Evolutionary conservation across 1,140 invertebrate species (phyloP).

Genomic region (Cyrtorhinus lividipennis): DNA sequence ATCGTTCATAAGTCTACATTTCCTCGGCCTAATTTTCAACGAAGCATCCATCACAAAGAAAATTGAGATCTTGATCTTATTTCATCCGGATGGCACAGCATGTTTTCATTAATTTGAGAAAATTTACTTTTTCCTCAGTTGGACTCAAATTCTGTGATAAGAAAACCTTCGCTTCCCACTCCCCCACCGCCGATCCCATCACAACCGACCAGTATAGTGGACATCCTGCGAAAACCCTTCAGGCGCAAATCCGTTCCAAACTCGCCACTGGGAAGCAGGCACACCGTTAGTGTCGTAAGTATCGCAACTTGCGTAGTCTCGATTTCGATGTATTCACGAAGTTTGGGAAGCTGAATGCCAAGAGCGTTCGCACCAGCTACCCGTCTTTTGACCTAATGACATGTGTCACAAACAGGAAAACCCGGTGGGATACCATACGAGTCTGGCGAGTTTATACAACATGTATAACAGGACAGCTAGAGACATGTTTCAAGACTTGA

Average conservation of each 20-base stretch:
- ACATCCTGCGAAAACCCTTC: constrained; percentile 44
- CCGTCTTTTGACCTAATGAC: too few relatives aligned
- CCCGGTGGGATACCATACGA: background rate
- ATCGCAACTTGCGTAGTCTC: background rate
- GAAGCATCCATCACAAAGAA: too few relatives aligned
- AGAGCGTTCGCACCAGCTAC: too few relatives aligned
- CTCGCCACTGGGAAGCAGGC: constrained; percentile 33
- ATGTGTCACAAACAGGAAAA: background rate
- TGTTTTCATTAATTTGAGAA: too few relatives aligned
- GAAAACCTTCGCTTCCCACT: constrained; percentile 12
- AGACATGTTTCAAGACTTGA: background rate
- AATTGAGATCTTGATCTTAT: too few relatives aligned
- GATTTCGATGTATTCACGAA: too few relatives aligned
- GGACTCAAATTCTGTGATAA: background rate
- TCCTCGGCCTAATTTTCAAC: too few relatives aligned
- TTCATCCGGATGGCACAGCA: too few relatives aligned
- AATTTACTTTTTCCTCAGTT: too few relatives aligned
- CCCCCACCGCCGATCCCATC: constrained; percentile 29
- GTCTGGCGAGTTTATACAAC: background rate
- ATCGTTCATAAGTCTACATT: too few relatives aligned
- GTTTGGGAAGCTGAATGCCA: too few relatives aligned
- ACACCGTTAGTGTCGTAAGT: constrained; percentile 13
- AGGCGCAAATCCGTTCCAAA: constrained; percentile 47
- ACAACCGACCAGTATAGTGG: constrained; percentile 36
- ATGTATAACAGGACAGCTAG: background rate